Evolutionary conservation across 1,140 invertebrate genomes (phyloP), one percentile per base, ranked within the genome.

Genomic region (Drosophila fuyamai): DNA sequence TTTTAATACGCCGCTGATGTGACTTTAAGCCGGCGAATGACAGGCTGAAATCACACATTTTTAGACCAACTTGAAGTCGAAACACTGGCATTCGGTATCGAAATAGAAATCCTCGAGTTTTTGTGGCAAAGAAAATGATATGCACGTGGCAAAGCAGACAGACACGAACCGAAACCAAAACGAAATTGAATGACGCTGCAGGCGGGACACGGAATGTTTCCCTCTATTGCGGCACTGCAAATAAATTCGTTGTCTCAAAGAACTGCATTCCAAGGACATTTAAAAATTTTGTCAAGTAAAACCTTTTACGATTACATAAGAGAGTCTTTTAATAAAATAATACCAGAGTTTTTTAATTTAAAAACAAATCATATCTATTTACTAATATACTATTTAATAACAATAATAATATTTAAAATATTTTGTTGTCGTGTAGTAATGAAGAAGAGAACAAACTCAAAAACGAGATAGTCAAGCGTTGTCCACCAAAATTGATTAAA

Each of bases 1-100:
- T 89, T 89, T 88, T 80, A 88, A 88, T 89, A 80, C 67, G 71
- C 38, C 57, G 63, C 65, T 83, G 80, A 83, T 71, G 60, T 58
- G 80, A 62, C 80, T 67, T 74, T 76, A 58, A 75, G 50, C 75
- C 66, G 9, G 36, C 54, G 40, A 66, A 65, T 67, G 78, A 73
- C 81, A 70, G 41, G 41, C 51, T 60, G 29, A 10, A 58, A 58
- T 18, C 60, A 14, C 10, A 13, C 46, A 58, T 58, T 61, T 50
- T 60, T 56, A 40, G 47, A 41, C 54, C 55, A 66, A 76, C 58
- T 82, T 82, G 50, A 74, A 63, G 58, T 41, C 50, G 9, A 46
- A 9, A 43, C 27, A 16, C n/a, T 23, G 48, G 27, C 54, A 41
- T 13, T 53, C 18, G 14, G 0, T 29, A 63, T 40, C 13, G 54